A percentile compares a stretch with the other conserved stretches of the same genome.
phyloP scores from a whole-genome alignment of 2,888 invertebrate species.

The Sinopyrophorus schimmeli region DNA sequence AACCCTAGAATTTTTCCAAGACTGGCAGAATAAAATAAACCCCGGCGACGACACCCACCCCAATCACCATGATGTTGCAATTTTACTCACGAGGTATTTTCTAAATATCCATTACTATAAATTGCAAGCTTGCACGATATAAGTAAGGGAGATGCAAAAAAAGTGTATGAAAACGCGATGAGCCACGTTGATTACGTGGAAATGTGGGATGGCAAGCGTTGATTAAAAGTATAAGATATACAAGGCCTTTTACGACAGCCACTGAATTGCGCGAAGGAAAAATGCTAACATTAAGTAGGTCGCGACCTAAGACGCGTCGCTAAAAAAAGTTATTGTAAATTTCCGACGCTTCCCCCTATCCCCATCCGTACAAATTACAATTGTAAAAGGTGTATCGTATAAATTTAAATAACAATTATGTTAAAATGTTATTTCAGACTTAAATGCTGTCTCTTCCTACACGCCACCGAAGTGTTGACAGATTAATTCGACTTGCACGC shows the following conservation, averaged over 20 bases:
- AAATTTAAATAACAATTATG: slow-evolving; percentile 12
- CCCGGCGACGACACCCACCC: slow-evolving; percentile 59
- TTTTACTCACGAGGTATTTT: slow-evolving; percentile 59
- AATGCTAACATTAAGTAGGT: slow-evolving; percentile 27
- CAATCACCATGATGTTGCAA: slow-evolving; percentile 63
- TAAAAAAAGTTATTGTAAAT: slow-evolving; percentile 20
- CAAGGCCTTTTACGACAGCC: slow-evolving; percentile 29
- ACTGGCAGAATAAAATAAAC: slow-evolving; percentile 60
- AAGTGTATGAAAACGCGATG: slow-evolving; percentile 29
- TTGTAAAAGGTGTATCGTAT: neutral
- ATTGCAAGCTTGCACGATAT: slow-evolving; percentile 28
- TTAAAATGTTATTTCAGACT: neutral
- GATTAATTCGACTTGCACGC: no score
- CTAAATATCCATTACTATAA: slow-evolving; percentile 31
- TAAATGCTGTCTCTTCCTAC: neutral
- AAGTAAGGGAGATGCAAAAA: slow-evolving; percentile 25
- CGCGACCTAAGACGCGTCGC: slow-evolving; percentile 21
- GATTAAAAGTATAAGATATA: slow-evolving; percentile 31
- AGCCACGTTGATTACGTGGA: slow-evolving; percentile 30
- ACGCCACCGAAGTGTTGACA: no score
- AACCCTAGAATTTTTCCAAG: slow-evolving; percentile 59
- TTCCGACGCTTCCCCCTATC: slow-evolving; percentile 1
- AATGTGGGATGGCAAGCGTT: slow-evolving; percentile 30
- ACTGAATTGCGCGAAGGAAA: slow-evolving; percentile 29
- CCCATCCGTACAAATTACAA: neutral